Evolutionary conservation across 2,797 vertebrate genomes (phyloP), one percentile per base, ranked within the genome.

Genomic region (Cryptoblepharus egeriae): DNA sequence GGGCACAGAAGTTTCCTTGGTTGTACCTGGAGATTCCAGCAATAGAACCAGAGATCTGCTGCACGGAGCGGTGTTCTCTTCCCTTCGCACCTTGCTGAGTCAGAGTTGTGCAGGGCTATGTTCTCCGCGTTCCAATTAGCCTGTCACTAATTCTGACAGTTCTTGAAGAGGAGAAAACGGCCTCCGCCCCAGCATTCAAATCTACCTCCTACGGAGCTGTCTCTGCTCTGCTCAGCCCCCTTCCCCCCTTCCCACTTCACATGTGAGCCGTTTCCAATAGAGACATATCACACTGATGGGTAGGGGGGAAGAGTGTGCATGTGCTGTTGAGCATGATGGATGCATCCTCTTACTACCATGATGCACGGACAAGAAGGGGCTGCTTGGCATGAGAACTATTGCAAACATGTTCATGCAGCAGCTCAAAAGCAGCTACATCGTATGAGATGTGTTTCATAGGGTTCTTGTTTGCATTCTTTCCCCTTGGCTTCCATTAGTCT

Each of bases 121-220:
- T 74, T 81, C 73, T 52, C 35, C 11, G 63, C 55, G 74, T 78
- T 32, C 79, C 75, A 85, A 85, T 81, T 81, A 78, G 57, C 39
- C 60, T 72, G 55, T 74, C 75, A 64, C 2, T 11, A 24, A 81
- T 78, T 52, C 55, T 82, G 55, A 73, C 63, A 61, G 4, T 63
- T 75, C 39, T 49, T 85, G 67, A 35, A 18, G 5, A 22, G 39
- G 68, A 75, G 71, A 69, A 39, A 84, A 84, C 49, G 75, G 5
- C 18, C 26, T 8, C 13, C 35, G 6, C 22, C 60, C 37, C n/a
- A 57, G 22, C 24, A 5, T 2, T 32, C 64, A 55, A 72, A 32
- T 16, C 57, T 4, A 10, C 45, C n/a, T 42, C n/a, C 73, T n/a
- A 67, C 57, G 0, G 67, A 77, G 32, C 45, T n/a, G 45, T 49